Percentiles rank a stretch among this genome's conserved stretches.
These are phyloP conservation scores for Takifugu ocellatus DNA, from an alignment of 2,797 vertebrate species.

Conservation along the genomic window DNA sequence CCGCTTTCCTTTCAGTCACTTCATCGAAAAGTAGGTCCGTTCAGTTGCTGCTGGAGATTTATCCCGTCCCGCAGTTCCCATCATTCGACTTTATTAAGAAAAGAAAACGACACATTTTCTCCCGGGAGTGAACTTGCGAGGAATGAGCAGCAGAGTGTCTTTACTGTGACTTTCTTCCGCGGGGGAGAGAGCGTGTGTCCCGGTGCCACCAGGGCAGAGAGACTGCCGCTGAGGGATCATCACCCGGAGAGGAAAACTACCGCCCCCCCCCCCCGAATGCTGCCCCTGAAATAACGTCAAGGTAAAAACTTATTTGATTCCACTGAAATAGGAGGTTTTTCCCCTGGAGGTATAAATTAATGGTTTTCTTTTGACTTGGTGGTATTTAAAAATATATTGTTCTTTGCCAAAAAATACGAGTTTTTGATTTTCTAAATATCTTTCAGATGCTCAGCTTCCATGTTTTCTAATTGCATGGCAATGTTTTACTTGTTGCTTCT, in stretches of 20 bases:
- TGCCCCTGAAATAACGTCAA: slow-evolving; percentile 27
- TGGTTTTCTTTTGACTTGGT: no score
- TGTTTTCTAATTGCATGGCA: no score
- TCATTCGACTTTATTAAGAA: no score
- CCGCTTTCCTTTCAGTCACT: background rate
- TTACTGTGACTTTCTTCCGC: slow-evolving; percentile 32
- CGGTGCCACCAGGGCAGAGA: slow-evolving; percentile 61
- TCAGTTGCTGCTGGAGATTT: background rate
- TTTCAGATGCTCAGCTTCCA: no score
- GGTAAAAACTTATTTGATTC: slow-evolving; percentile 28
- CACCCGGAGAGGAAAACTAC: slow-evolving; percentile 1
- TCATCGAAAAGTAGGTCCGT: background rate
- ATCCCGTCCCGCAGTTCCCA: background rate
- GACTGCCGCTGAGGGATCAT: slow-evolving; percentile 31
- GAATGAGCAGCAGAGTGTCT: slow-evolving; percentile 28
- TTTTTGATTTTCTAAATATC: no score
- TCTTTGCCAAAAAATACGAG: no score
- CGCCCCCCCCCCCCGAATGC: slow-evolving; percentile 24
- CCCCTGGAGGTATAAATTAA: background rate
- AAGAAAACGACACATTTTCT: no score
- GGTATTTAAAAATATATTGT: no score
- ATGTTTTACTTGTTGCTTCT: no score
- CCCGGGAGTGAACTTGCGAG: background rate
- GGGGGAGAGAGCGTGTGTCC: slow-evolving; percentile 44
- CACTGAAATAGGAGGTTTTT: background rate